Evolutionary conservation across 2,888 invertebrate genomes (phyloP).

Genomic region (Hydropsyche betteni): DNA sequence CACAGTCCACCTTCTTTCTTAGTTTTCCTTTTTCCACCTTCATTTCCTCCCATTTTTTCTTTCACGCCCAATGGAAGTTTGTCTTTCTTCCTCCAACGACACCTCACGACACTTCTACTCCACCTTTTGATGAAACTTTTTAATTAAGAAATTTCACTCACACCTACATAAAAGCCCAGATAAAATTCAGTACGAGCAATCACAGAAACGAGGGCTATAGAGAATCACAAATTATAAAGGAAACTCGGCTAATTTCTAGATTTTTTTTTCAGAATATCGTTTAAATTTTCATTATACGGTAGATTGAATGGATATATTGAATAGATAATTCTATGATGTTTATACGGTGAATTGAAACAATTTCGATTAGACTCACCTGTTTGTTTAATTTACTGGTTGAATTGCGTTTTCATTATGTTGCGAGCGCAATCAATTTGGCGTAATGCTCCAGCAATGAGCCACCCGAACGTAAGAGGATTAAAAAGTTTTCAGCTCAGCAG

Average conservation of each 20-base stretch:
- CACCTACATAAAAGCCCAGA: constrained; percentile 22
- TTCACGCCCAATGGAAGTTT: constrained; percentile 3
- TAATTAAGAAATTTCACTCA: constrained; percentile 49
- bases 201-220: background rate
- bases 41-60: background rate
- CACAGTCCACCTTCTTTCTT: constrained; percentile 34
- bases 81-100: constrained; percentile 27
- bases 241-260: no score
- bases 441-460: constrained; percentile 37
- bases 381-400: constrained; percentile 42
- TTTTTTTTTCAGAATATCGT: no score
- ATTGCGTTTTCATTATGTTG: constrained; percentile 42
- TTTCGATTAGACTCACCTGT: constrained; percentile 31
- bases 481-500: constrained; percentile 45
- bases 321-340: no score
- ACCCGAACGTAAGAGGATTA: constrained; percentile 44
- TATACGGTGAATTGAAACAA: background rate
- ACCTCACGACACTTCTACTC: constrained; percentile 39
- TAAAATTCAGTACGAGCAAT: constrained; percentile 32
- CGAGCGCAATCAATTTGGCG: constrained; percentile 40
- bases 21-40: constrained; percentile 11
- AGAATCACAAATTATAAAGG: no score
- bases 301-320: background rate
- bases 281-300: no score
- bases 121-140: constrained; percentile 51